These are phyloP conservation scores for Erebia epiphron DNA, from an alignment of 2,888 invertebrate genomes.

Conservation along the genomic window DNA sequence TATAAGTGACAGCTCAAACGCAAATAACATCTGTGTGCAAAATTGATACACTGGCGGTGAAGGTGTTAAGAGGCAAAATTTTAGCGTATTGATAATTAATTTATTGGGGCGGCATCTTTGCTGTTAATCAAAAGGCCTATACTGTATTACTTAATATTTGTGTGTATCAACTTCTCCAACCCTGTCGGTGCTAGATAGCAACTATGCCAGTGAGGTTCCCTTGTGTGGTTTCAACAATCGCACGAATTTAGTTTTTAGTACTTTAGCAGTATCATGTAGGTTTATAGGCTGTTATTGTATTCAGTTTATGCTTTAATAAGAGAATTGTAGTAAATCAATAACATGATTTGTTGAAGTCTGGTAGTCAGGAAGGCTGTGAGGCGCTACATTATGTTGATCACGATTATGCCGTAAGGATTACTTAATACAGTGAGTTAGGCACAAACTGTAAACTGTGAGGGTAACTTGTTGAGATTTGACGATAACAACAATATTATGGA, in stretches of 20 bases:
- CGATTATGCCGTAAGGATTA: constrained; percentile 47
- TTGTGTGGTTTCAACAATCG: constrained; percentile 38
- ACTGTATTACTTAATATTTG: constrained; percentile 21
- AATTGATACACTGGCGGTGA: too few relatives aligned
- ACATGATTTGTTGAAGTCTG: constrained; percentile 42
- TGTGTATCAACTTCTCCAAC: constrained; percentile 42
- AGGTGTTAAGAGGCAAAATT: neutral
- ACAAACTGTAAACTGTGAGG: constrained; percentile 68
- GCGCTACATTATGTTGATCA: constrained; percentile 49
- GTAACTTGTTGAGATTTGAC: constrained; percentile 75
- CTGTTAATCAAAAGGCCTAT: neutral
- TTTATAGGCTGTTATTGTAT: constrained; percentile 38
- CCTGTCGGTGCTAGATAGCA: constrained; percentile 50
- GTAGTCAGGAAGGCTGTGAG: constrained; percentile 53
- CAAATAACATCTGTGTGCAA: too few relatives aligned
- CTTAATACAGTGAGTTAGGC: constrained; percentile 60
- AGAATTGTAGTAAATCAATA: constrained; percentile 38
- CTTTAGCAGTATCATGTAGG: constrained; percentile 31
- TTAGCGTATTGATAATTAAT: neutral
- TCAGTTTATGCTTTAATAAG: constrained; percentile 42
- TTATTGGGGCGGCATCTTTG: neutral
- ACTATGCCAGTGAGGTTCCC: constrained; percentile 47
- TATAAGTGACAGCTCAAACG: too few relatives aligned
- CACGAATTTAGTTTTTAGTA: constrained; percentile 35
- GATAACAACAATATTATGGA: constrained; percentile 69